These are phyloP conservation scores for Plebejus melissa DNA, from an alignment of 2,888 invertebrate species.

Conservation along the genomic window DNA sequence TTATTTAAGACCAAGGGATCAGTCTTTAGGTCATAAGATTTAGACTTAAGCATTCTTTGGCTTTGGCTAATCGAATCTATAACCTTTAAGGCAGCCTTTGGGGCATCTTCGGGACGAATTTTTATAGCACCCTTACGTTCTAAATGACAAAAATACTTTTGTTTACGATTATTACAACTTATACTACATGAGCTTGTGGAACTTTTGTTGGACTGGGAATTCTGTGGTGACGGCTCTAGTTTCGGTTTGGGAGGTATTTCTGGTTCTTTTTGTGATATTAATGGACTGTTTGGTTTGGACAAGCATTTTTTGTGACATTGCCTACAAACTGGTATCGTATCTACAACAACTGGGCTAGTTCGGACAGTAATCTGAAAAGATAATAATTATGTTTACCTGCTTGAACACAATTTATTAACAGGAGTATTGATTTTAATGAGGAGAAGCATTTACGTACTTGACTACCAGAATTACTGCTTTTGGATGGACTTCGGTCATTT, in stretches of 20 bases:
- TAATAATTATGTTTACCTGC: background rate
- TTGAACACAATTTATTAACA: slow-evolving; percentile 3
- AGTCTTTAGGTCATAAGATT: slow-evolving; percentile 69
- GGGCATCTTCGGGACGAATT: slow-evolving; percentile 71
- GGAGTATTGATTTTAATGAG: background rate
- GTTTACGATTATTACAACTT: slow-evolving; percentile 62
- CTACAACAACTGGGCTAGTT: slow-evolving; percentile 85
- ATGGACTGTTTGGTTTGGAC: slow-evolving; percentile 75
- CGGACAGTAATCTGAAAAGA: slow-evolving; percentile 84
- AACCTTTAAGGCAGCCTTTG: slow-evolving; percentile 67
- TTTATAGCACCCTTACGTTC: slow-evolving; percentile 73
- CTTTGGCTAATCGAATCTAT: slow-evolving; percentile 75
- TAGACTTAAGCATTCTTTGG: slow-evolving; percentile 72
- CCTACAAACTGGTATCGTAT: slow-evolving; percentile 85
- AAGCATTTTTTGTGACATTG: slow-evolving; percentile 89
- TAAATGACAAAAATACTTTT: slow-evolving; percentile 61
- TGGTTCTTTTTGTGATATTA: slow-evolving; percentile 69
- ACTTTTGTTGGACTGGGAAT: slow-evolving; percentile 62
- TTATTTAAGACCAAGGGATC: slow-evolving; percentile 64
- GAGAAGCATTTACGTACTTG: slow-evolving; percentile 75
- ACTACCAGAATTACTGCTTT: slow-evolving; percentile 87
- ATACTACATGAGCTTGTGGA: slow-evolving; percentile 65
- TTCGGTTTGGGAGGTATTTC: slow-evolving; percentile 56
- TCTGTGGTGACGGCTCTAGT: slow-evolving; percentile 63
- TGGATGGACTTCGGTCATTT: slow-evolving; percentile 83